phyloP scores from a whole-genome alignment of 2,797 vertebrate genomes.

The Sarcophilus harrisii region DNA sequence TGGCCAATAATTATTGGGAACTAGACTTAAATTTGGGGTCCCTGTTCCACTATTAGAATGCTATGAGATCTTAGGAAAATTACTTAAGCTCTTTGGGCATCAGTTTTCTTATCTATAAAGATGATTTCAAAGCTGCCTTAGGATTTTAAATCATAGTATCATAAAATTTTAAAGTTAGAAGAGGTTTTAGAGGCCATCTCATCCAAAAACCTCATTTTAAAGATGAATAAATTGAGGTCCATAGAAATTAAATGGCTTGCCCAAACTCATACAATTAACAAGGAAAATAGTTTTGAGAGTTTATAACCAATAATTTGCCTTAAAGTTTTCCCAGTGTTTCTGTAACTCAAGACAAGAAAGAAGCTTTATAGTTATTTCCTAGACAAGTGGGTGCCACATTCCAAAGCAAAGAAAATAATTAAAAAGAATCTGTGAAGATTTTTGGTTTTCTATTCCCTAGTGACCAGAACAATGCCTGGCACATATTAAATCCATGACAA shows the following conservation, averaged over 20 bases:
- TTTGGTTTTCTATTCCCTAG: not conserved
- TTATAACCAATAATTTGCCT: not conserved
- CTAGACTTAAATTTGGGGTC: not conserved
- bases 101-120: not conserved
- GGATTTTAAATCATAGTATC: not conserved
- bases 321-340: not conserved
- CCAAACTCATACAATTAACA: not conserved
- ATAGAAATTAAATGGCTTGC: not conserved
- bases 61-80: not conserved
- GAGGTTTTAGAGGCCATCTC: not conserved
- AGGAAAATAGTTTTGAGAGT: not conserved
- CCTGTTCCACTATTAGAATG: not conserved
- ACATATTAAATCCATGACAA: not conserved
- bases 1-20: not conserved
- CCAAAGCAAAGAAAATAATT: constrained; percentile 11
- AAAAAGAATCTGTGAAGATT: constrained; percentile 48
- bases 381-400: constrained; percentile 32
- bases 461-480: no score
- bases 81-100: not conserved
- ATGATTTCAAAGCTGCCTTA: not conserved
- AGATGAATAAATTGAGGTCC: not conserved
- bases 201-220: not conserved
- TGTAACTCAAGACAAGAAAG: not conserved
- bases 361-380: constrained; percentile 3
- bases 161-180: not conserved